A percentile compares a stretch with the other conserved stretches of the same genome.
Conservation (phyloP, 2,113 vertebrate genomes). For the Malurus melanocephalus region DNA sequence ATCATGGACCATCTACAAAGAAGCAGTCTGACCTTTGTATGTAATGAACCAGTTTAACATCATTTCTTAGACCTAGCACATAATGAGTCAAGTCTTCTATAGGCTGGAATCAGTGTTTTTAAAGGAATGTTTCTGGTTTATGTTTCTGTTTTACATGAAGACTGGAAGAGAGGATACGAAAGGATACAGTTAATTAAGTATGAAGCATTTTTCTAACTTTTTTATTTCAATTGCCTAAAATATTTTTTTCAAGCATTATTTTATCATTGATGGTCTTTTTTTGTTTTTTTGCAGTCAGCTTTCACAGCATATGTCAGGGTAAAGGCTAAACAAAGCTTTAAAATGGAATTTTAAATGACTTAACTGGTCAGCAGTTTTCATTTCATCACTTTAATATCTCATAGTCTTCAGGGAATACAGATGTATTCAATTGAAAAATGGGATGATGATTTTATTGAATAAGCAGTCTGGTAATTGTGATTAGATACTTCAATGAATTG, state of each 20-base stretch:
- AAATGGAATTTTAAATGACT: not conserved
- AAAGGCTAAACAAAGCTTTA: not conserved
- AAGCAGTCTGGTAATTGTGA: slow-evolving; percentile 1
- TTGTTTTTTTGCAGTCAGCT: not conserved
- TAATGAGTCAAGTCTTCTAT: not conserved
- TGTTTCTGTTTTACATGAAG: not conserved
- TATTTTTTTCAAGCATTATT: not conserved
- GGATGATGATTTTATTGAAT: slow-evolving; percentile 20
- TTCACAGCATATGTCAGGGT: not conserved
- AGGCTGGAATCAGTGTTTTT: not conserved
- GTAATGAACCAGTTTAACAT: not conserved
- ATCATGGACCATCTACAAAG: not conserved
- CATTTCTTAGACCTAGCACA: not conserved
- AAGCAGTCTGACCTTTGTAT: not conserved
- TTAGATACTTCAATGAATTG: not conserved
- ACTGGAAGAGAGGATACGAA: not conserved
- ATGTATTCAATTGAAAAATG: not conserved
- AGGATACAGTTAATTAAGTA: not conserved
- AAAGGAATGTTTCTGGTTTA: not conserved
- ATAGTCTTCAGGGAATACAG: not conserved
- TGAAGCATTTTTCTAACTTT: not conserved
- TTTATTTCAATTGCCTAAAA: not conserved
- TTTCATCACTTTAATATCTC: not conserved
- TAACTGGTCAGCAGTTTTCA: not conserved
- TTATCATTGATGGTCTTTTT: not conserved